Percentiles rank a stretch among this genome's conserved stretches.
These are phyloP conservation scores for Enoplosus armatus DNA, from an alignment of 2,797 vertebrate genomes.

Conservation along the genomic window DNA sequence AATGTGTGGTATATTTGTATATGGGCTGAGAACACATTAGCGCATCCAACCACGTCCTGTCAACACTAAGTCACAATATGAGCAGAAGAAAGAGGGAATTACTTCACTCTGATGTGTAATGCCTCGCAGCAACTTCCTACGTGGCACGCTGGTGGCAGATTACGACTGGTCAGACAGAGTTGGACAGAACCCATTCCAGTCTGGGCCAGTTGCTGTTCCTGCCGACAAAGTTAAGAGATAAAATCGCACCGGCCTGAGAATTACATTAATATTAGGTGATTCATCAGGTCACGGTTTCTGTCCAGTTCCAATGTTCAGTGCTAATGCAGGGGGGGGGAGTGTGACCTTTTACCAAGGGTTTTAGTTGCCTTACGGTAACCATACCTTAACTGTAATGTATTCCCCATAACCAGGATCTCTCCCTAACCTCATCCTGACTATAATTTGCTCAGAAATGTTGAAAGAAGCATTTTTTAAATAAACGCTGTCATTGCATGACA, in stretches of 20 bases:
- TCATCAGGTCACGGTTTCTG: not conserved
- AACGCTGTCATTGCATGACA: no score
- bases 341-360: not conserved
- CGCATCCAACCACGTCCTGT: conserved; percentile 32
- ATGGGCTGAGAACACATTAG: conserved; percentile 36
- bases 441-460: no score
- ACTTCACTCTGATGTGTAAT: conserved; percentile 19
- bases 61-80: conserved; percentile 35
- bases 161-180: not conserved
- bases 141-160: not conserved
- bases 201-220: not conserved
- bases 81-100: conserved; percentile 24
- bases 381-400: not conserved
- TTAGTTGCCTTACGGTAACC: not conserved
- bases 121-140: conserved; percentile 4
- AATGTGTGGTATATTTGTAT: conserved; percentile 43
- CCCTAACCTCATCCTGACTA: no score
- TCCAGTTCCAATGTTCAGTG: no score
- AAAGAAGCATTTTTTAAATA: no score
- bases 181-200: not conserved
- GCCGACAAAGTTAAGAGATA: not conserved
- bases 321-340: no score
- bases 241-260: not conserved
- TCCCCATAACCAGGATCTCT: not conserved
- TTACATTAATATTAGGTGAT: not conserved